Conservation (phyloP, 2,888 invertebrate genomes). For the Netelia melanura region DNA sequence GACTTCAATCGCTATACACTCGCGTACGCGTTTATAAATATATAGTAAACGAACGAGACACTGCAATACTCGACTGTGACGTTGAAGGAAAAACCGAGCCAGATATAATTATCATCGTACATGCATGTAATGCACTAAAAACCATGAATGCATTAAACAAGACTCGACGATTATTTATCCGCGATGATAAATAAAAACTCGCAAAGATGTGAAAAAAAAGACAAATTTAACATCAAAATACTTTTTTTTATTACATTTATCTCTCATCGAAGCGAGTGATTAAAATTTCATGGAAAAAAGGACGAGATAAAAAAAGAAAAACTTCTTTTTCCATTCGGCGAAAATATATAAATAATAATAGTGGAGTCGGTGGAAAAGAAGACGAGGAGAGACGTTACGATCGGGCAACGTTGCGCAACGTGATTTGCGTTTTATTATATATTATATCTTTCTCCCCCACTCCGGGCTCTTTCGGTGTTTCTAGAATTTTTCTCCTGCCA, state of each 20-base stretch:
- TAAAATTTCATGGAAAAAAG: slow-evolving; percentile 5
- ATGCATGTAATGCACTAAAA: slow-evolving; percentile 33
- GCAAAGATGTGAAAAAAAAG: slow-evolving; percentile 6
- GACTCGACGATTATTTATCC: slow-evolving; percentile 30
- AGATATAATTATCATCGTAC: slow-evolving; percentile 54
- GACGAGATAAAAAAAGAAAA: slow-evolving; percentile 17
- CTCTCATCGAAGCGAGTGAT: not conserved
- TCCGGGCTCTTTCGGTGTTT: slow-evolving; percentile 32
- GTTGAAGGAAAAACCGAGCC: slow-evolving; percentile 60
- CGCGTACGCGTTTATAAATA: slow-evolving; percentile 31
- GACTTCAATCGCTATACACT: slow-evolving; percentile 17
- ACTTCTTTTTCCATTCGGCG: not conserved
- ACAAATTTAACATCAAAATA: not conserved
- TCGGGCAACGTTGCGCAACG: slow-evolving; percentile 81
- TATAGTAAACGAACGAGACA: not conserved
- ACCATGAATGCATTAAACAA: slow-evolving; percentile 8
- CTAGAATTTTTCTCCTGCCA: slow-evolving; percentile 42
- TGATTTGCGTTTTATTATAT: slow-evolving; percentile 83
- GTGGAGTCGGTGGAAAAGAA: slow-evolving; percentile 30
- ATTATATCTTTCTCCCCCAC: slow-evolving; percentile 59
- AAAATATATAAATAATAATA: slow-evolving; percentile 20
- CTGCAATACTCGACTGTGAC: slow-evolving; percentile 42
- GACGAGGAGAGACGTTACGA: slow-evolving; percentile 75
- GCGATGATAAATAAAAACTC: slow-evolving; percentile 42
- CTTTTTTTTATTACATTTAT: not conserved